Evolutionary conservation across 2,113 vertebrate species (phyloP), one percentile per base, ranked within the genome.

Genomic region (Dendrocopos noguchii): DNA sequence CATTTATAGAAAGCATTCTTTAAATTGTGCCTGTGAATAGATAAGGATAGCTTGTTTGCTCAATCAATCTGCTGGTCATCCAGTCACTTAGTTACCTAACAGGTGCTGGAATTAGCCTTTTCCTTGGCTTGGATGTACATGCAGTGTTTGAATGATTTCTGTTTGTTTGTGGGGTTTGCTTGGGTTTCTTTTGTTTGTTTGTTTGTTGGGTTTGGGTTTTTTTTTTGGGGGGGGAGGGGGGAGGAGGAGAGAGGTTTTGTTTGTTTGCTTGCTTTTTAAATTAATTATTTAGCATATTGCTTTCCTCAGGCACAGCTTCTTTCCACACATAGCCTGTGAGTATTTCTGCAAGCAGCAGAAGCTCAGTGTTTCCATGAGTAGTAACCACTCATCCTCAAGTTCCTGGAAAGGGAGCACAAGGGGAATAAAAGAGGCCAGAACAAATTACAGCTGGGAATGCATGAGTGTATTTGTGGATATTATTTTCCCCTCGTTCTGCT

Each of bases 361-460:
- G 65, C 29, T 95, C 73, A 83, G 12, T 55, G 39, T 94, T 96
- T 94, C 89, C 84, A 61, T 91, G 82, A 1, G 0, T 67, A 90
- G 72, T 65, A 91, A 83, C 44, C 44, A 78, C 53, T 78, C 81
- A 65, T 88, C 79, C 74, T 93, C 68, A 91, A 89, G 84, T 92
- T 96, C 93, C 68, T 94, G 95, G 94, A 95, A 94, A 95, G 92
- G 53, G 15, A 83, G 22, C 52, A 44, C 63, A 47, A 80, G 56
- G 15, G 80, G 31, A 91, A 87, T 78, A 92, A 91, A 80, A 57
- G 33, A 94, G 36, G 34, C 47, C 72, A 94, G 94, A 90, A 85
- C 9, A 87, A 94, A 94, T 90, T 85, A 88, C 73, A 50, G 8
- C 34, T 77, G 82, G 89, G 79, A 96, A 96, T 84, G 24, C 34